A percentile compares a stretch with the other conserved stretches of the same genome.
These are phyloP conservation scores for Piaya cayana DNA, from an alignment of 2,113 vertebrate genomes.

Conservation along the genomic window DNA sequence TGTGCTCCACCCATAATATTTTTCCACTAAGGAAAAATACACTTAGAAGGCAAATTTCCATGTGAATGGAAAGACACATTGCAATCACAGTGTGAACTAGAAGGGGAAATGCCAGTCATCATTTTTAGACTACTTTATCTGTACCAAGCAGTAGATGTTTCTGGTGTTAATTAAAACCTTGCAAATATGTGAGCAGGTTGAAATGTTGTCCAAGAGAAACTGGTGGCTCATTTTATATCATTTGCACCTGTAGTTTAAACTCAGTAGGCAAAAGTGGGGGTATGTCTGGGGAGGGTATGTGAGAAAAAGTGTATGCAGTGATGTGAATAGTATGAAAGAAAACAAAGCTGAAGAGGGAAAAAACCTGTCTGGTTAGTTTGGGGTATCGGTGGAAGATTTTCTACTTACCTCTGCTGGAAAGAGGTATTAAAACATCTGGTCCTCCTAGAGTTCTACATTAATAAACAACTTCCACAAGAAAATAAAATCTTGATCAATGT, in stretches of 20 bases:
- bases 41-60: background rate
- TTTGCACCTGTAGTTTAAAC: background rate
- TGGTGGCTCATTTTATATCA: background rate
- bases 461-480: background rate
- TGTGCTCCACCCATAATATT: background rate
- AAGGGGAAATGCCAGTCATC: background rate
- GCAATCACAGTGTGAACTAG: background rate
- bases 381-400: background rate
- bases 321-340: background rate
- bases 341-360: background rate
- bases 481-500: background rate
- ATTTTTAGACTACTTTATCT: slow-evolving; percentile 18
- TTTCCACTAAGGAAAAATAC: background rate
- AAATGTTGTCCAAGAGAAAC: background rate
- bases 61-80: background rate
- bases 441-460: background rate
- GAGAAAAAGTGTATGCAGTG: background rate
- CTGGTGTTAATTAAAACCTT: slow-evolving; percentile 5
- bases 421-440: background rate
- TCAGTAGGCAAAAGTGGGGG: background rate
- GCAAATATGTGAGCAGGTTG: background rate
- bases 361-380: background rate
- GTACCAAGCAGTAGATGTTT: background rate
- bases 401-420: background rate
- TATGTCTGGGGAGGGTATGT: background rate